Conservation (phyloP, 2,113 vertebrate species). For the Brienomyrus longianalis region DNA sequence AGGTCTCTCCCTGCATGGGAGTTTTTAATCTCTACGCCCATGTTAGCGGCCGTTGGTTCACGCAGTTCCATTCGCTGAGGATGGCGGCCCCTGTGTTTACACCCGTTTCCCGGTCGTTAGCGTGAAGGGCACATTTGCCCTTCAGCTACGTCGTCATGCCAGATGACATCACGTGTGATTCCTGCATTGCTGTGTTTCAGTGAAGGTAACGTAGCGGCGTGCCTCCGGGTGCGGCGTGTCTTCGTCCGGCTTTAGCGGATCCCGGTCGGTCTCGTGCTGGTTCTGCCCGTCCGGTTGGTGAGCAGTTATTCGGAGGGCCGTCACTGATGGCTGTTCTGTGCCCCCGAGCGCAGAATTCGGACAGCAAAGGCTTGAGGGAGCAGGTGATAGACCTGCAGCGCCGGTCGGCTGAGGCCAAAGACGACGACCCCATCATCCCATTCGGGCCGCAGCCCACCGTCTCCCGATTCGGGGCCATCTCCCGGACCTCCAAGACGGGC, state of each 20-base stretch:
- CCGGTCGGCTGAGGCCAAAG: constrained; percentile 75
- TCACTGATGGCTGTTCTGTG: constrained; percentile 9
- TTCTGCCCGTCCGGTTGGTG: background rate
- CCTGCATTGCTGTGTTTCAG: background rate
- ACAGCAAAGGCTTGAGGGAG: constrained; percentile 81
- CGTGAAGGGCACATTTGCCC: background rate
- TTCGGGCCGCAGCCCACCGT: constrained; percentile 94
- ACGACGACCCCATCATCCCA: constrained; percentile 94
- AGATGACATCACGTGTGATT: background rate
- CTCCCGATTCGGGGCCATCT: constrained; percentile 93
- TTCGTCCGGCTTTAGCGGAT: background rate
- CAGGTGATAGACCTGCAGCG: constrained; percentile 79
- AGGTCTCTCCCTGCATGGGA: background rate
- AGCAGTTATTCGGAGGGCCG: background rate
- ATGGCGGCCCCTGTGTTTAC: background rate
- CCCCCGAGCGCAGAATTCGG: constrained; percentile 66
- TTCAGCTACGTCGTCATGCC: background rate
- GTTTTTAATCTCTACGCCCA: background rate
- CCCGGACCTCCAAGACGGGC: constrained; percentile 86
- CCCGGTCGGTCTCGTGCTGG: background rate
- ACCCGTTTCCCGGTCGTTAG: background rate
- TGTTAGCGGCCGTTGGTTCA: background rate
- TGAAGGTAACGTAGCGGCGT: background rate
- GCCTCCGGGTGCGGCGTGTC: too few relatives aligned
- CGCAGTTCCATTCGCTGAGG: background rate